Conservation (phyloP, 2,113 vertebrate genomes). For the Atherinomorus stipes region DNA sequence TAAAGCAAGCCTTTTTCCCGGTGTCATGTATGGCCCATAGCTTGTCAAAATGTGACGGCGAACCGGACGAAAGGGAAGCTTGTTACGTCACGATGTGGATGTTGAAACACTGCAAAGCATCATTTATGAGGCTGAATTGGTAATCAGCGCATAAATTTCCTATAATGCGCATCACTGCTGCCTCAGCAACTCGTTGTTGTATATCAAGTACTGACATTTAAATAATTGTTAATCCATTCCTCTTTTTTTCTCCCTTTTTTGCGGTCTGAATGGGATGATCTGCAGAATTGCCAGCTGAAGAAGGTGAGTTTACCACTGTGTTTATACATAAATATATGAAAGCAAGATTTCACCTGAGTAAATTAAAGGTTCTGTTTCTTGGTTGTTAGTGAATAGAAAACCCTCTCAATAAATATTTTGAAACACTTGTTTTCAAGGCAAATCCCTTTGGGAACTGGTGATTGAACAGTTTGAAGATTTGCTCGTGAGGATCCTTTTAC, state of each 20-base stretch:
- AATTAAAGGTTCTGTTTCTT: not conserved
- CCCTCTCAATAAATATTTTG: not conserved
- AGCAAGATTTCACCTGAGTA: not conserved
- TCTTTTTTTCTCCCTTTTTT: conserved; percentile 21
- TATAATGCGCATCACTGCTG: not conserved
- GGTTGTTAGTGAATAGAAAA: not conserved
- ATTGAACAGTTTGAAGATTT: conserved; percentile 98
- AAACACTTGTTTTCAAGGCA: conserved; percentile 81
- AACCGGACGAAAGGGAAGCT: conserved; percentile 11
- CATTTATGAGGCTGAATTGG: not conserved
- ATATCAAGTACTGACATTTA: conserved; percentile 2
- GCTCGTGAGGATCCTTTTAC: conserved; percentile 96
- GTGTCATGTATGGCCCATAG: conserved; percentile 38
- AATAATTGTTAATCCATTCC: conserved; percentile 6
- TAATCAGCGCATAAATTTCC: not conserved
- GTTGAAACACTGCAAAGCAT: conserved; percentile 37
- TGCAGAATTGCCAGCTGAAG: conserved; percentile 96
- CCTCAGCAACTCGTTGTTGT: not conserved
- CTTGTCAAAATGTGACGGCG: conserved; percentile 16
- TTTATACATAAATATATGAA: not conserved
- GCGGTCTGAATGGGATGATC: conserved; percentile 65
- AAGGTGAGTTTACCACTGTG: conserved; percentile 84
- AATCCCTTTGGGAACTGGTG: conserved; percentile 96
- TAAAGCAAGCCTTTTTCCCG: not conserved
- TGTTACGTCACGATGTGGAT: conserved; percentile 64